Conservation (phyloP, 2,888 invertebrate genomes). For the Apamea monoglypha region DNA sequence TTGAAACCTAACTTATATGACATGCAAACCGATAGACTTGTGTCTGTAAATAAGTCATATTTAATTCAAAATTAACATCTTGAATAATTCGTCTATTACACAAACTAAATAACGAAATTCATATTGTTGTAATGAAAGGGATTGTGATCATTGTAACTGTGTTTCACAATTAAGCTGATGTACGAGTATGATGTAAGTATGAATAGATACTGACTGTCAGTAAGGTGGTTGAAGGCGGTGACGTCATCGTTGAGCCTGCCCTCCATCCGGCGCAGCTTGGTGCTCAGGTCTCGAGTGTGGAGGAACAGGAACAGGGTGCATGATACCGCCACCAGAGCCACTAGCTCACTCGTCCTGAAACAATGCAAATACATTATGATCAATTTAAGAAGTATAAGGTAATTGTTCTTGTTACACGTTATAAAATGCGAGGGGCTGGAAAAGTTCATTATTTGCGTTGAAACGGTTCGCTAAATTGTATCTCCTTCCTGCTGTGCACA, state of each 20-base stretch:
- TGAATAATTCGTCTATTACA: too few species aligned
- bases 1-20: background rate
- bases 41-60: too few species aligned
- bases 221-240: conserved; percentile 87
- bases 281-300: conserved; percentile 95
- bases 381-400: background rate
- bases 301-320: conserved; percentile 96
- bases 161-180: background rate
- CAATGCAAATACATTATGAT: conserved; percentile 42
- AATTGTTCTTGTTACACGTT: background rate
- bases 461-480: too few species aligned
- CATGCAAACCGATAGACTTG: background rate
- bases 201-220: conserved; percentile 80
- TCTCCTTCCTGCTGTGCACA: background rate
- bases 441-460: background rate
- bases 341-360: conserved; percentile 95
- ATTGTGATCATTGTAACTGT: too few species aligned
- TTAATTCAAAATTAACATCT: too few species aligned
- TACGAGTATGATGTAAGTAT: background rate
- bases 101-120: too few species aligned
- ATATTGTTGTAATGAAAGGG: too few species aligned
- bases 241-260: conserved; percentile 91
- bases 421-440: background rate
- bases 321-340: conserved; percentile 95
- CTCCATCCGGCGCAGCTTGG: conserved; percentile 95